These are phyloP conservation scores for Antedon mediterranea DNA, from an alignment of 53 echinoderm and acorn worm species.

Conservation along the genomic window DNA sequence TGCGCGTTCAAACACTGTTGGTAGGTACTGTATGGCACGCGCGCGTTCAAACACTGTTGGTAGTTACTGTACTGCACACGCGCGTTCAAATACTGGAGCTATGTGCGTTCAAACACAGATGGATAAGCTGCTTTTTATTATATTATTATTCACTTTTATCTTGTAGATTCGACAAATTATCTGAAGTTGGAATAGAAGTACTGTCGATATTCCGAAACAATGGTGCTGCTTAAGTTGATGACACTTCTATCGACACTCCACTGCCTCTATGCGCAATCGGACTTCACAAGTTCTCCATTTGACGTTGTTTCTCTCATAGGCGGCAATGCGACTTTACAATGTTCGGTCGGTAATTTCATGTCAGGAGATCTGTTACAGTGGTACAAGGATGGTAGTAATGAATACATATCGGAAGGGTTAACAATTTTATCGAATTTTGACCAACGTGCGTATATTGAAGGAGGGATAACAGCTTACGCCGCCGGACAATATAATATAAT, in stretches of 20 bases:
- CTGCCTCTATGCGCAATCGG: background rate
- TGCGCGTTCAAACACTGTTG: too few species aligned
- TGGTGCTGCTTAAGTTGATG: background rate
- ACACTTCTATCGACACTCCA: background rate
- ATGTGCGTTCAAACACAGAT: too few species aligned
- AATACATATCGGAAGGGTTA: background rate
- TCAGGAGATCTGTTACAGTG: background rate
- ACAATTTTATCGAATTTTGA: background rate
- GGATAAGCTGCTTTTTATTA: too few species aligned
- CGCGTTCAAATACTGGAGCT: too few species aligned
- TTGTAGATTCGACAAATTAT: too few species aligned
- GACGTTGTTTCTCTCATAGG: background rate
- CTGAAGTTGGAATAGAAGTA: too few species aligned
- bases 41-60: too few species aligned
- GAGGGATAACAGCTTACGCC: background rate
- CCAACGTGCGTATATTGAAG: background rate
- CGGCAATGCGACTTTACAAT: background rate
- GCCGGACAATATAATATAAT: background rate
- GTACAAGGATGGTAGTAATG: background rate
- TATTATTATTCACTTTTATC: too few species aligned
- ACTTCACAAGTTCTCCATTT: background rate
- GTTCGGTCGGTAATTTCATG: background rate
- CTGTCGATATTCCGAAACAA: too few species aligned
- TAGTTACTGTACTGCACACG: too few species aligned
- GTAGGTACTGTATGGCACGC: too few species aligned